Conservation (phyloP, 2,113 vertebrate species). For the Petaurus breviceps region DNA sequence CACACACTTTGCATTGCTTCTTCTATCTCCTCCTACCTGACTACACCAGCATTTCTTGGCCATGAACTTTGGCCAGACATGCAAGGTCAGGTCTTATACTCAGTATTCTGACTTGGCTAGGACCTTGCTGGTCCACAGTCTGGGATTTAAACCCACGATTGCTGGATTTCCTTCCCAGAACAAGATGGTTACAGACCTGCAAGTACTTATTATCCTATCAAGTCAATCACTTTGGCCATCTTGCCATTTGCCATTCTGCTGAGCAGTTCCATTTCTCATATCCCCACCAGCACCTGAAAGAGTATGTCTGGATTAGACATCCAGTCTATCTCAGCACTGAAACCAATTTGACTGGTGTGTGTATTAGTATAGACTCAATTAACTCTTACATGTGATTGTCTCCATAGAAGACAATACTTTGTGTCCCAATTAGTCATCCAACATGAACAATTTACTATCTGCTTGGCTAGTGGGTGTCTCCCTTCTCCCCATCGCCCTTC, state of each 20-base stretch:
- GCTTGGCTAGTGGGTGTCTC: not conserved
- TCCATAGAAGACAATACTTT: not conserved
- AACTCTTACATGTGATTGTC: not conserved
- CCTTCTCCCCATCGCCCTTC: not conserved
- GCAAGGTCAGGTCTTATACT: not conserved
- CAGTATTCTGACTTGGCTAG: not conserved
- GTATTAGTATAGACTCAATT: not conserved
- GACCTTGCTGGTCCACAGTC: not conserved
- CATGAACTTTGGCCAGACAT: not conserved
- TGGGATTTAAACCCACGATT: not conserved
- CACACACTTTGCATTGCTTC: not conserved
- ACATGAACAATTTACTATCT: not conserved
- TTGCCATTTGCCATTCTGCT: not conserved
- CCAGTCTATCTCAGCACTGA: not conserved
- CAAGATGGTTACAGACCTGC: too few relatives aligned
- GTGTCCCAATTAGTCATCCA: not conserved
- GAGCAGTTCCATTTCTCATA: not conserved
- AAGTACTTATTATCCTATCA: not conserved
- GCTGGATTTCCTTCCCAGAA: not conserved
- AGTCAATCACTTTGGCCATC: too few relatives aligned
- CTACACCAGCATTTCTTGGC: not conserved
- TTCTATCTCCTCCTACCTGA: not conserved
- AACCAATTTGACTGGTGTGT: not conserved
- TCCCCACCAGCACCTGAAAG: not conserved
- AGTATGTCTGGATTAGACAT: not conserved